Evolutionary conservation across 2,113 vertebrate genomes (phyloP).

Genomic region (Regulus satrapa): DNA sequence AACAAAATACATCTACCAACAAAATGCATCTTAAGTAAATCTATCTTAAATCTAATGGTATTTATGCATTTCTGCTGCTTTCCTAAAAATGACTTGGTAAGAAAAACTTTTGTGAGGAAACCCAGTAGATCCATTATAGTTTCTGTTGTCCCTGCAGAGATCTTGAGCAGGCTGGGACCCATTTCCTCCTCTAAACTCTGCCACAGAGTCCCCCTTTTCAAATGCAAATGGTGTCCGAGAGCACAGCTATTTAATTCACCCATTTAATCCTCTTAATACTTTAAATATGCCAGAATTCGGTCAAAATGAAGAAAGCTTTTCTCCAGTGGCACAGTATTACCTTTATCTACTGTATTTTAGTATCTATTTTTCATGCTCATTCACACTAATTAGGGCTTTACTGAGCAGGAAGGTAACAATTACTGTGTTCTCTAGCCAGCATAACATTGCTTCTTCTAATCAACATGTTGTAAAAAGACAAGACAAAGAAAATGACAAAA

Average conservation of each 20-base stretch:
- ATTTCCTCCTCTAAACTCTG: background rate
- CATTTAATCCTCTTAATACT: constrained; percentile 19
- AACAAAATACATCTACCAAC: background rate
- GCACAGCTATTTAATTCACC: background rate
- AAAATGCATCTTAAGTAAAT: background rate
- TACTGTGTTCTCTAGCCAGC: background rate
- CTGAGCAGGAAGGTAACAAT: background rate
- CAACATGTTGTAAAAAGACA: background rate
- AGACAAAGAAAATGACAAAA: background rate
- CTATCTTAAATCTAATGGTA: background rate
- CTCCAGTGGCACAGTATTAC: background rate
- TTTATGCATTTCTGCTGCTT: background rate
- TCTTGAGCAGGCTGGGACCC: background rate
- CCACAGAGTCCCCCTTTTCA: background rate
- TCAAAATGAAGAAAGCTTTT: background rate
- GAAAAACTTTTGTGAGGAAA: background rate
- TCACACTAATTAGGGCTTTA: constrained; percentile 3
- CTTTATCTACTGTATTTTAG: background rate
- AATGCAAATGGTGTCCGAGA: background rate
- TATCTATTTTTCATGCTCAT: background rate
- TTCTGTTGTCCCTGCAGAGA: background rate
- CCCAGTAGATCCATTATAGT: background rate
- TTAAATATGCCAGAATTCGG: constrained; percentile 12
- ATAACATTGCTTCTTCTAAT: background rate
- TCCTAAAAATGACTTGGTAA: background rate